A percentile compares a stretch with the other conserved stretches of the same genome.
Evolutionary conservation across 2,797 vertebrate genomes (phyloP).

Genomic region (Neosilurus hyrtlii): DNA sequence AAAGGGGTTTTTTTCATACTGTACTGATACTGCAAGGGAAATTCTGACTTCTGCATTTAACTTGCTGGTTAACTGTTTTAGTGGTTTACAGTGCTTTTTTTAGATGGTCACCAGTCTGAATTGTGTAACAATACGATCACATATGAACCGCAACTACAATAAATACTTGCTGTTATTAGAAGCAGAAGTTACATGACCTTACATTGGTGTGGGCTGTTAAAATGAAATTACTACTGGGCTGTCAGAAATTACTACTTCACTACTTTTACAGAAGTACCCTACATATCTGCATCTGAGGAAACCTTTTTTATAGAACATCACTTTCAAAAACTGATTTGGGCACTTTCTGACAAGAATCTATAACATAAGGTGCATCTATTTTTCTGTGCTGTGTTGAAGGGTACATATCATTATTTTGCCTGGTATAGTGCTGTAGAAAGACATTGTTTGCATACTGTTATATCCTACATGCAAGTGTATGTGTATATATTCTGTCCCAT

Average conservation of each 20-base stretch:
- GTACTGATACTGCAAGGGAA: too few species aligned
- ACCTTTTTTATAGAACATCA: background rate
- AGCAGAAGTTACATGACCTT: background rate
- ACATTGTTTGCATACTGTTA: background rate
- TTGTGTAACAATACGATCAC: background rate
- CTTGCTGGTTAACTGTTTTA: background rate
- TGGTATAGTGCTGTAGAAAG: background rate
- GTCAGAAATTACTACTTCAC: background rate
- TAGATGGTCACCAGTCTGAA: background rate
- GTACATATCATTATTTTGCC: background rate
- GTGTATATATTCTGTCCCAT: background rate
- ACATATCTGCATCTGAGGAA: background rate
- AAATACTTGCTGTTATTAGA: conserved; percentile 4
- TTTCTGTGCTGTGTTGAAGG: background rate
- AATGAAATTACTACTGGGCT: background rate
- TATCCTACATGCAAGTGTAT: background rate
- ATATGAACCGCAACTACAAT: background rate
- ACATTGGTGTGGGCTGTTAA: background rate
- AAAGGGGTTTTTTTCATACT: too few species aligned
- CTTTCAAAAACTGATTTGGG: background rate
- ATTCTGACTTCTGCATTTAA: too few species aligned
- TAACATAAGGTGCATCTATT: background rate
- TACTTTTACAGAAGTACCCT: background rate
- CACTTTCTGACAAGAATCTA: background rate
- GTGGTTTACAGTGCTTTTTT: background rate